Conservation (phyloP, 2,113 vertebrate species). For the Alectura lathami region DNA sequence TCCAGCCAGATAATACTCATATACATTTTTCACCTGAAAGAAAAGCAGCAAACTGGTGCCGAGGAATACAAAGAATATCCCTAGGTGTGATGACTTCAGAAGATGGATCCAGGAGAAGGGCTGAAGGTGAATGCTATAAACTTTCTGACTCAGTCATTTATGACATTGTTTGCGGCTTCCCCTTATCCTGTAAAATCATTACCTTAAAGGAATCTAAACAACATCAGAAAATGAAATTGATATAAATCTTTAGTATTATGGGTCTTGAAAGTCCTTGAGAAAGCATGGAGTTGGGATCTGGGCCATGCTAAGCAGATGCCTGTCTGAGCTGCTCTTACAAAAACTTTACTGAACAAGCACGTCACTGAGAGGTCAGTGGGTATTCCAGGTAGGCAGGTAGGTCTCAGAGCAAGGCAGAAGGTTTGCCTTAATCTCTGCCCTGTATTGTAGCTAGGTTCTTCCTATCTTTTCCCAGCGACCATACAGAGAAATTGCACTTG, state of each 20-base stretch:
- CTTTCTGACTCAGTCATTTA: neutral
- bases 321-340: neutral
- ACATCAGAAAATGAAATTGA: neutral
- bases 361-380: neutral
- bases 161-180: neutral
- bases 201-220: neutral
- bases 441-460: neutral
- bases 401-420: neutral
- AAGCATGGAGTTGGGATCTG: neutral
- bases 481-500: neutral
- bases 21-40: neutral
- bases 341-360: neutral
- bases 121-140: neutral
- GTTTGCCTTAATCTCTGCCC: neutral
- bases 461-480: neutral
- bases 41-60: fast-evolving
- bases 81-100: neutral
- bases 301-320: neutral
- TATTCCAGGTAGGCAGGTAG: neutral
- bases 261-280: neutral
- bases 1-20: neutral
- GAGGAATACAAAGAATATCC: neutral
- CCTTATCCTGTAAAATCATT: neutral
- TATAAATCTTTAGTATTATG: neutral
- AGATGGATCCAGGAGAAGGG: neutral